phyloP scores from a whole-genome alignment of 2,888 invertebrate species.

The Acheta domesticus region DNA sequence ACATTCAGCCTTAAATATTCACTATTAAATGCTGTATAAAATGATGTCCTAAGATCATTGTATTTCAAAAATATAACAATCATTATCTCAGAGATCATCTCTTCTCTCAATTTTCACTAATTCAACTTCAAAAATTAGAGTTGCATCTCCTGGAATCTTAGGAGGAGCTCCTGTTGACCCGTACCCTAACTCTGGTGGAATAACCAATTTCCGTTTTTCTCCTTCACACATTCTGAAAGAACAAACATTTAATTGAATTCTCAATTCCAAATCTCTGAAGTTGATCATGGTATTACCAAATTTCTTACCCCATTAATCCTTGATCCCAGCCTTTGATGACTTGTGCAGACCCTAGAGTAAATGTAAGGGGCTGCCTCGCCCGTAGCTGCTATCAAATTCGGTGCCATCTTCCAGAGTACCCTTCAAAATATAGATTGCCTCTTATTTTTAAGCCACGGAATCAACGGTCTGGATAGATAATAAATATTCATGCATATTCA shows the following conservation, averaged over 20 bases:
- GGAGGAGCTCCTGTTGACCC: slow-evolving; percentile 77
- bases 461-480: too few species aligned
- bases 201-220: slow-evolving; percentile 78
- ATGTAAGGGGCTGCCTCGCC: slow-evolving; percentile 70
- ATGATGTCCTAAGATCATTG: too few species aligned
- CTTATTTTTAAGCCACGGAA: too few species aligned
- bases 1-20: too few species aligned
- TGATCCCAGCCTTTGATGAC: slow-evolving; percentile 92
- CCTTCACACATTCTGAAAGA: slow-evolving; percentile 67
- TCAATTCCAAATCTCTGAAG: neutral
- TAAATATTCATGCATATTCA: slow-evolving; percentile 45
- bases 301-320: slow-evolving; percentile 67
- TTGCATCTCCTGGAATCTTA: slow-evolving; percentile 76
- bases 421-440: slow-evolving; percentile 50
- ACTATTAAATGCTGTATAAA: too few species aligned
- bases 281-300: neutral
- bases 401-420: slow-evolving; percentile 79
- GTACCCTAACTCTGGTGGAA: slow-evolving; percentile 82
- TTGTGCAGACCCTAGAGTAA: slow-evolving; percentile 78
- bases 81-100: slow-evolving; percentile 49
- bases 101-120: slow-evolving; percentile 69
- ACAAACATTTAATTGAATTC: neutral
- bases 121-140: slow-evolving; percentile 78
- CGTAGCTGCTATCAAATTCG: slow-evolving; percentile 80
- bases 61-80: neutral